phyloP scores from a whole-genome alignment of 2,888 invertebrate species.

The Drosophila infuscata region DNA sequence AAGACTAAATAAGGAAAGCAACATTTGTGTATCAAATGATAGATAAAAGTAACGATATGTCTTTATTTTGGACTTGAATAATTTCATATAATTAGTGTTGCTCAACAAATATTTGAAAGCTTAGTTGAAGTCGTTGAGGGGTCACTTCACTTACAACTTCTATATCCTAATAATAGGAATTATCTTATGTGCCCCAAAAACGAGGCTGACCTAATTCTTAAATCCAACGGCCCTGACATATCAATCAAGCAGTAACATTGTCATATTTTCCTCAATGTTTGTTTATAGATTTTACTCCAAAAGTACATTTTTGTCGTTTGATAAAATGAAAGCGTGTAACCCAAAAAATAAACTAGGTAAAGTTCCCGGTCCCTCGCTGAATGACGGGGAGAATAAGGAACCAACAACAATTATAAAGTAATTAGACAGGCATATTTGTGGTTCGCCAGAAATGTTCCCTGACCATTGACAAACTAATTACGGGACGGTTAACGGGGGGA shows the following conservation, averaged over 20 bases:
- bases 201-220: conserved; percentile 61
- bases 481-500: neutral
- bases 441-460: conserved; percentile 44
- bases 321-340: conserved; percentile 54
- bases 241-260: conserved; percentile 61
- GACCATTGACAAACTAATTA: conserved; percentile 11
- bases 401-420: conserved; percentile 61
- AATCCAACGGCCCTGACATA: conserved; percentile 64
- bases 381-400: conserved; percentile 23
- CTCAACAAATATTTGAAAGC: neutral
- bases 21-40: neutral
- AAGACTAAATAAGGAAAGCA: conserved; percentile 9
- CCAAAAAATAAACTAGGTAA: conserved; percentile 30
- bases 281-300: conserved; percentile 49
- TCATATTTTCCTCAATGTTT: conserved; percentile 13
- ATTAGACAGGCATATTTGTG: conserved; percentile 49
- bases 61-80: neutral
- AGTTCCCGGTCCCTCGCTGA: conserved; percentile 8
- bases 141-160: too few relatives aligned
- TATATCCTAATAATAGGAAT: neutral
- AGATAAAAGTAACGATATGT: neutral
- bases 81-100: neutral
- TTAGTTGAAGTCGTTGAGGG: neutral
- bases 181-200: conserved; percentile 4
- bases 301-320: conserved; percentile 18